Percentiles rank a stretch among this genome's conserved stretches.
These are phyloP conservation scores for Macrophya annulata DNA, from an alignment of 2,888 invertebrate genomes.

Conservation along the genomic window DNA sequence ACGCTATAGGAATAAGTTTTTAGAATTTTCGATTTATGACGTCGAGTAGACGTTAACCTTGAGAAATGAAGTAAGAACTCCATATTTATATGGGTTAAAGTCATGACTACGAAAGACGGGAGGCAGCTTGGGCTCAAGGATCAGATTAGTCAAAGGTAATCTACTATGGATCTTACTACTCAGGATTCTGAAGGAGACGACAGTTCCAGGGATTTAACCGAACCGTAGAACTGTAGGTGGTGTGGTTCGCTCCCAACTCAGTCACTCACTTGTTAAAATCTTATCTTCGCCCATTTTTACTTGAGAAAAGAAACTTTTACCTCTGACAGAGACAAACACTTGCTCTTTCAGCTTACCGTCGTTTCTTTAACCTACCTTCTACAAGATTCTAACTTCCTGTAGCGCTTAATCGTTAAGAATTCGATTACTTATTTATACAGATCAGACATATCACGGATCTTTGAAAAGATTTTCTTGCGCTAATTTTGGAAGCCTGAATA, in stretches of 20 bases:
- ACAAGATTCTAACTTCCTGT: background rate
- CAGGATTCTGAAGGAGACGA: conserved; percentile 29
- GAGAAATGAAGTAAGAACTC: background rate
- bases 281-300: conserved; percentile 29
- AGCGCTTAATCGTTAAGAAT: background rate
- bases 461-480: background rate
- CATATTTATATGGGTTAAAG: conserved; percentile 34
- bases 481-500: background rate
- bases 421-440: background rate
- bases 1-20: background rate
- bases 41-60: background rate
- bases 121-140: conserved; percentile 33
- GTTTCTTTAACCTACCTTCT: background rate
- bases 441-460: background rate
- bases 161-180: conserved; percentile 31
- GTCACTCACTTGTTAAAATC: conserved; percentile 53
- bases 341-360: background rate
- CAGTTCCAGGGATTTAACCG: conserved; percentile 38
- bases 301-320: conserved; percentile 26
- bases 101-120: conserved; percentile 22
- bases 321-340: conserved; percentile 20
- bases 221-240: background rate
- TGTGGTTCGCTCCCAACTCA: conserved; percentile 9
- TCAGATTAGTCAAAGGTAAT: conserved; percentile 53
- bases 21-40: too few species aligned